Base-by-base conservation (phyloP, 2,797 vertebrate species). In the Microctenopoma steveboyesi region DNA sequence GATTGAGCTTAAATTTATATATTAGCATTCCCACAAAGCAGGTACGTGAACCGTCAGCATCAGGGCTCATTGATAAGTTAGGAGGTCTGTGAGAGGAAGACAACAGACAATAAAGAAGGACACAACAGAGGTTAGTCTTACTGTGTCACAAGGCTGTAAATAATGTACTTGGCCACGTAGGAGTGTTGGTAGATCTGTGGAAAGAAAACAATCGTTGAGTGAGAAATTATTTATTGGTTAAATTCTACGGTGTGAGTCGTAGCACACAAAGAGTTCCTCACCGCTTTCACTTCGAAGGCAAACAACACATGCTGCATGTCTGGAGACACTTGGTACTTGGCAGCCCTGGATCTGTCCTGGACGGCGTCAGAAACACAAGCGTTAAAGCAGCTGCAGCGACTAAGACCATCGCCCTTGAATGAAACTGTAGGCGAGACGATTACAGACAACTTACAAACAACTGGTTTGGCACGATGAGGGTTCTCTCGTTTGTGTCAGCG, bases 71-170 rank as follows among this genome's bases (percentile, higher is more conserved):
- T 28, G 49, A 61, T 50, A 37, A 42, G 48, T 52, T 11, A 35
- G 37, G 10, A 65, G 25, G 35, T 72, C 15, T 51, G 33, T 45
- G 22, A 54, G 43, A 30, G 49, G n/a, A 52, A 57, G 30, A 71
- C 2, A 22, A 46, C 10, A 51, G 25, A 50, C 12, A 40, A 35
- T 25, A 7, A 69, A 54, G 35, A 10, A 40, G 49, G 47, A 59
- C 4, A 53, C 25, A 43, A 64, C 45, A 30, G 43, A 86, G 18
- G 46, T 8, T 39, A 5, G 15, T 68, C 97, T 98, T 96, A 99
- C 98, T 96, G 95, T 10, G 95, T 95, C 86, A 93, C 91, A 15
- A 99, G 95, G 91, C 96, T 98, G 95, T 95, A 97, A 84, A 99
- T 96, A 78, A 97, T 96, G 79, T 99, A 99, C 76, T 95, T 94